Percentiles rank a stretch among this genome's conserved stretches.
Conservation (phyloP, 2,797 vertebrate genomes). For the Streptopelia turtur region DNA sequence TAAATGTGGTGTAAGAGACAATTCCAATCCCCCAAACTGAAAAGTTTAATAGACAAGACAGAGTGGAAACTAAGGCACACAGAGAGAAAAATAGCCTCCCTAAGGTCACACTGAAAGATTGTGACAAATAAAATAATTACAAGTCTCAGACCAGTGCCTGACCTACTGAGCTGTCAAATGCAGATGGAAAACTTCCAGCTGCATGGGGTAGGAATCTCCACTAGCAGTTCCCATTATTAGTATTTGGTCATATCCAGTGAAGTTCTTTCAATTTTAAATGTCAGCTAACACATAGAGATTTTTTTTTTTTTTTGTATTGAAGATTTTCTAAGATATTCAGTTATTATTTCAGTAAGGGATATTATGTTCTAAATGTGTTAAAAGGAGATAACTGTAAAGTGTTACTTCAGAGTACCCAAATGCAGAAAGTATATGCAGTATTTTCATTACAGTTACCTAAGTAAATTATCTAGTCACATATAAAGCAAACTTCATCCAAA, state of each 20-base stretch:
- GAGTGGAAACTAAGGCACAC: neutral
- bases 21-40: neutral
- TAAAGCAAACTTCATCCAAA: neutral
- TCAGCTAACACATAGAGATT: neutral
- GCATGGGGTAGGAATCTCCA: neutral
- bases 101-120: neutral
- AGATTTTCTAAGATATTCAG: neutral
- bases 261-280: neutral
- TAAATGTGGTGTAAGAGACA: neutral
- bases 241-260: neutral
- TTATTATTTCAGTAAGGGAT: neutral
- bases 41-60: neutral
- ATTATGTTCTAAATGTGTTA: neutral
- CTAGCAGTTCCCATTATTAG: neutral
- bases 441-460: neutral
- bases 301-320: neutral
- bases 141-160: neutral
- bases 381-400: neutral
- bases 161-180: neutral
- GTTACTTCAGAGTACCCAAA: neutral
- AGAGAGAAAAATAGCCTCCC: neutral
- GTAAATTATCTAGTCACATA: neutral
- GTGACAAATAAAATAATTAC: neutral
- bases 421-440: neutral
- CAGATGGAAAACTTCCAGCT: neutral